Percentiles rank a stretch among this genome's conserved stretches.
Conservation (phyloP, 1,140 invertebrate species). For the Caerostris darwini region DNA sequence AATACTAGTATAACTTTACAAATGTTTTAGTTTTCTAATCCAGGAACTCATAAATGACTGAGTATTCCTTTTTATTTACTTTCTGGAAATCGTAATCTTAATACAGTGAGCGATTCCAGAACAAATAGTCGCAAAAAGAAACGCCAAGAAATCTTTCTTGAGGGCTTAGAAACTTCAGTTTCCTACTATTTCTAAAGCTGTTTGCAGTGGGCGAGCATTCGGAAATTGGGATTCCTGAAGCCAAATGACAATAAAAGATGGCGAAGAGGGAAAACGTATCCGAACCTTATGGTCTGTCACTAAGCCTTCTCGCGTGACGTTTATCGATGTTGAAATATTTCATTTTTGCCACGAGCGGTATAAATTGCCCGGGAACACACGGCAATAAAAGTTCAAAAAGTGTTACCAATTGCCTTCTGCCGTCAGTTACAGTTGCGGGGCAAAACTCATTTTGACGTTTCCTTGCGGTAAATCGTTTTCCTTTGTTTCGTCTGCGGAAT, state of each 20-base stretch:
- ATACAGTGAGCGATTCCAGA: too few species aligned
- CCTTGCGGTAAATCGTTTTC: conserved; percentile 10
- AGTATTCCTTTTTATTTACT: too few species aligned
- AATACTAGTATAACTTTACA: too few species aligned
- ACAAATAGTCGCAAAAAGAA: too few species aligned
- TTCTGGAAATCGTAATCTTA: too few species aligned
- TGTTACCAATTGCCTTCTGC: conserved; percentile 22
- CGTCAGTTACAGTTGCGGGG: not conserved
- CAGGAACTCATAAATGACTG: too few species aligned
- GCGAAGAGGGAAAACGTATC: not conserved
- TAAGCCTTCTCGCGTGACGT: not conserved
- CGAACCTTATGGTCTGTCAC: not conserved
- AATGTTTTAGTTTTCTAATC: too few species aligned
- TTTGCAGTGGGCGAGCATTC: too few species aligned
- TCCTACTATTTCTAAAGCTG: too few species aligned
- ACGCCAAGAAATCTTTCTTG: too few species aligned
- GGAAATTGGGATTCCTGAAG: not conserved
- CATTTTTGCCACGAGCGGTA: conserved; percentile 10
- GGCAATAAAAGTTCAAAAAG: conserved; percentile 26
- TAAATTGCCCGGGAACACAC: not conserved
- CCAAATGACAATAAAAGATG: not conserved
- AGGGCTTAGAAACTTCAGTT: too few species aligned
- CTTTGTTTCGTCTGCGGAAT: conserved; percentile 28
- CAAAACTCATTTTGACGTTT: conserved; percentile 38
- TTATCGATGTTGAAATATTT: conserved; percentile 35